Evolutionary conservation across 2,113 vertebrate species (phyloP).

Genomic region (Taxidea taxus): DNA sequence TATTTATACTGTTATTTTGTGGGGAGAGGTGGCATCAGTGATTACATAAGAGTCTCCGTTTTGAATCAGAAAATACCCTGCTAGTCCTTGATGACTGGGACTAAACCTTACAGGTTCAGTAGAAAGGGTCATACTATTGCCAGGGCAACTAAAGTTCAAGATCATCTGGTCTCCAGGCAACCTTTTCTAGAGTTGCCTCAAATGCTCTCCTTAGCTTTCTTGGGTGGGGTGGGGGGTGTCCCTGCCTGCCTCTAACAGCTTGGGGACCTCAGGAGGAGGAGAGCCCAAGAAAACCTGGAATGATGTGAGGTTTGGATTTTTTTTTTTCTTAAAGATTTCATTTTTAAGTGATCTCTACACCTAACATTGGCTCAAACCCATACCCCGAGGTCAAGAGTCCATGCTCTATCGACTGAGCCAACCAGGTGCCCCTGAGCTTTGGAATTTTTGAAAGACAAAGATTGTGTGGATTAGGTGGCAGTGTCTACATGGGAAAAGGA

Average conservation of each 20-base stretch:
- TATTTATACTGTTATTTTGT: slow-evolving; percentile 13
- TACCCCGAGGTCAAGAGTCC: not conserved
- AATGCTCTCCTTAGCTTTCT: slow-evolving; percentile 45
- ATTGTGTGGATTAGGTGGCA: not conserved
- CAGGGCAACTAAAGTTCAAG: slow-evolving; percentile 66
- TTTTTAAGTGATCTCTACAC: not conserved
- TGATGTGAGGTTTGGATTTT: slow-evolving; percentile 50
- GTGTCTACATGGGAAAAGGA: not conserved
- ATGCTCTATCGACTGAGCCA: not conserved
- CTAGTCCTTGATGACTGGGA: not conserved
- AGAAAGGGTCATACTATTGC: slow-evolving; percentile 63
- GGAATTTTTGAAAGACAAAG: slow-evolving; percentile 25
- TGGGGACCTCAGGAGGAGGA: slow-evolving; percentile 36
- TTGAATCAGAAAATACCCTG: slow-evolving; percentile 42
- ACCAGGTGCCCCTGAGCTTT: not conserved
- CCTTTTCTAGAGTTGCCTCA: slow-evolving; percentile 58
- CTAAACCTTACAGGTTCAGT: slow-evolving; percentile 50
- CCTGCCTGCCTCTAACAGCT: slow-evolving; percentile 2
- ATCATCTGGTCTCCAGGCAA: slow-evolving; percentile 69
- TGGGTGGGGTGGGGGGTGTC: not conserved
- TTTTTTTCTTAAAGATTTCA: not conserved
- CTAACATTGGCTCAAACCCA: not conserved
- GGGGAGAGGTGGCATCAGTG: not conserved
- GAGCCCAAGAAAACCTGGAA: slow-evolving; percentile 29
- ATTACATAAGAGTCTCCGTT: slow-evolving; percentile 13